A percentile compares a stretch with the other conserved stretches of the same genome.
Evolutionary conservation across 2,888 invertebrate species (phyloP).

Genomic region (Ectemnius continuus): DNA sequence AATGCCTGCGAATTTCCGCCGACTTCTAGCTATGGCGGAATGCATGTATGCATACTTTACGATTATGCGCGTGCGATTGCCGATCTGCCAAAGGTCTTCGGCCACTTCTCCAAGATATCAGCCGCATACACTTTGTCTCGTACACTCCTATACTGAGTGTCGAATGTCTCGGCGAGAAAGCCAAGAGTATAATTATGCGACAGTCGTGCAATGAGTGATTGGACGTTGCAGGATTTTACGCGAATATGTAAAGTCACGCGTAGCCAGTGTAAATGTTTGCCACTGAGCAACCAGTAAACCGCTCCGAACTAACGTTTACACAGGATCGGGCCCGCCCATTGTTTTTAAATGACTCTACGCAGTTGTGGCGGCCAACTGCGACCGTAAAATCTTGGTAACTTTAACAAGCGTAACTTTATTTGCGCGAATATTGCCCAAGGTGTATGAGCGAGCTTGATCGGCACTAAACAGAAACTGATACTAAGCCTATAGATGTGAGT

Average conservation of each 20-base stretch:
- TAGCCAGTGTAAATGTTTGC: background rate
- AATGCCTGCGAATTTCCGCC: conserved; percentile 55
- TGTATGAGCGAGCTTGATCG: background rate
- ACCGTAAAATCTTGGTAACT: too few relatives aligned
- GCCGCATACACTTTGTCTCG: conserved; percentile 18
- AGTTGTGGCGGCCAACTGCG: too few relatives aligned
- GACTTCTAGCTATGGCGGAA: conserved; percentile 34
- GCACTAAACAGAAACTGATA: too few relatives aligned
- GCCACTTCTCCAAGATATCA: conserved; percentile 23
- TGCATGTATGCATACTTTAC: conserved; percentile 37
- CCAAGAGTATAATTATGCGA: background rate
- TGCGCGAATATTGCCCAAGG: background rate
- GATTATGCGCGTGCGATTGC: conserved; percentile 42
- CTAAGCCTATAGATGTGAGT: background rate
- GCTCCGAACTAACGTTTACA: background rate
- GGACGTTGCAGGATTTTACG: background rate
- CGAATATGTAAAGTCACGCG: background rate
- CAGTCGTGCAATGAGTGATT: background rate
- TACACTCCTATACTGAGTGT: background rate
- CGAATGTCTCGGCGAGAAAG: background rate
- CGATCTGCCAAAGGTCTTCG: conserved; percentile 27
- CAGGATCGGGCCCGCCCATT: background rate
- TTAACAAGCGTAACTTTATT: conserved; percentile 23
- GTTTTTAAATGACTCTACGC: too few relatives aligned
- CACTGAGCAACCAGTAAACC: conserved; percentile 39